A percentile compares a stretch with the other conserved stretches of the same genome.
Conservation (phyloP, 2,797 vertebrate species). For the Avahi laniger region DNA sequence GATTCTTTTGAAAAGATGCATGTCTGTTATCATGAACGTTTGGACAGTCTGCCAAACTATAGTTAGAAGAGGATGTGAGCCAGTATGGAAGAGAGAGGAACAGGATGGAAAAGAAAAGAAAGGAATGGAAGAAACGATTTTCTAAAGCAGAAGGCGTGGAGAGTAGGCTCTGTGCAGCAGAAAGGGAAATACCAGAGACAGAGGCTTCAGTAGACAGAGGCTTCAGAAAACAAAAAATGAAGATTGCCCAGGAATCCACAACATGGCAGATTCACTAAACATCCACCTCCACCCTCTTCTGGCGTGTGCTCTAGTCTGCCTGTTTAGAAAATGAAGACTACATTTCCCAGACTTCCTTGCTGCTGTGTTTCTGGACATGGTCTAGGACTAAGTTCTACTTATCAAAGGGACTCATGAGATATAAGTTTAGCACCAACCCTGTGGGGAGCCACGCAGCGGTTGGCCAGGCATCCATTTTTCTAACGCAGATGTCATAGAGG, state of each 20-base stretch:
- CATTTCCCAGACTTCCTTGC: background rate
- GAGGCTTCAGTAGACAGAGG: background rate
- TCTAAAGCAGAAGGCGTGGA: background rate
- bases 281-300: background rate
- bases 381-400: background rate
- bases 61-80: background rate
- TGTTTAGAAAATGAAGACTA: background rate
- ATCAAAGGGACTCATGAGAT: background rate
- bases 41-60: background rate
- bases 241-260: background rate
- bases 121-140: background rate
- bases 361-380: background rate
- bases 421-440: background rate
- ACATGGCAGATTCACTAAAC: background rate
- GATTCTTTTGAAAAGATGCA: background rate
- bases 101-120: background rate
- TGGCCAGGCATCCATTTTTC: background rate
- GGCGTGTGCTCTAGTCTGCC: background rate
- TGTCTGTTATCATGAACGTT: background rate
- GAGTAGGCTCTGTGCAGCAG: background rate
- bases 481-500: no score
- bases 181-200: background rate
- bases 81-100: background rate
- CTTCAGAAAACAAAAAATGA: background rate
- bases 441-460: background rate